Percentiles rank a stretch among this genome's conserved stretches.
Evolutionary conservation across 2,113 vertebrate genomes (phyloP).

Genomic region (Microcebus griseorufus): DNA sequence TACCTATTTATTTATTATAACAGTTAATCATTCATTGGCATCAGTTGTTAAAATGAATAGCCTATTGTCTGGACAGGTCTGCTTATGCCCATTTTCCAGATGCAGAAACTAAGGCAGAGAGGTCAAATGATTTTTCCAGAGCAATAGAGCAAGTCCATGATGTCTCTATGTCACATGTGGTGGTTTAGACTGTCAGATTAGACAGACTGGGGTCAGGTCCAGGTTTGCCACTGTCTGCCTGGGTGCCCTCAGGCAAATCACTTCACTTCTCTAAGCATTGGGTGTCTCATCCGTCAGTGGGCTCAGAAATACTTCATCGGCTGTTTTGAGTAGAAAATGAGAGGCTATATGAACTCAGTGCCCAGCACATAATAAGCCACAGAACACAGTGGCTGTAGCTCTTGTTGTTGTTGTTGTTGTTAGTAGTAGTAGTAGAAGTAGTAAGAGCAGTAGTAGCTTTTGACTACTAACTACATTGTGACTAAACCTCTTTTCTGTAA

Average conservation of each 20-base stretch:
- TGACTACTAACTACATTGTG: background rate
- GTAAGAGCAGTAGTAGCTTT: background rate
- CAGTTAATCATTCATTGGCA: background rate
- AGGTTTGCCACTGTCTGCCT: background rate
- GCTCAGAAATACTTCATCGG: background rate
- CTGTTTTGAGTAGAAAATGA: background rate
- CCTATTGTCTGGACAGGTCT: background rate
- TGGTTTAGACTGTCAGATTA: background rate
- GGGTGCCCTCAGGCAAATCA: background rate
- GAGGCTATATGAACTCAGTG: background rate
- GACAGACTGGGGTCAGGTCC: background rate
- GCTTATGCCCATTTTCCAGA: background rate
- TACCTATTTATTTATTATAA: background rate
- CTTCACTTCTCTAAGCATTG: background rate
- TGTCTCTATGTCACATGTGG: background rate
- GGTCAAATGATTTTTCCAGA: background rate
- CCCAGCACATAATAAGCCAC: background rate
- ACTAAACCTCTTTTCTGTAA: constrained; percentile 28
- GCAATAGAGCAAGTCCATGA: no score
- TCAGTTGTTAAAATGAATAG: background rate
- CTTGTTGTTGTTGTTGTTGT: background rate
- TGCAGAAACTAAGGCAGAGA: background rate
- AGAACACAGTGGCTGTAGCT: background rate
- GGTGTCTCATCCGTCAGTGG: background rate
- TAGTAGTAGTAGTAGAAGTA: background rate